These are phyloP conservation scores for Leptopilina clavipes DNA, from an alignment of 1,140 invertebrate species.

Conservation along the genomic window DNA sequence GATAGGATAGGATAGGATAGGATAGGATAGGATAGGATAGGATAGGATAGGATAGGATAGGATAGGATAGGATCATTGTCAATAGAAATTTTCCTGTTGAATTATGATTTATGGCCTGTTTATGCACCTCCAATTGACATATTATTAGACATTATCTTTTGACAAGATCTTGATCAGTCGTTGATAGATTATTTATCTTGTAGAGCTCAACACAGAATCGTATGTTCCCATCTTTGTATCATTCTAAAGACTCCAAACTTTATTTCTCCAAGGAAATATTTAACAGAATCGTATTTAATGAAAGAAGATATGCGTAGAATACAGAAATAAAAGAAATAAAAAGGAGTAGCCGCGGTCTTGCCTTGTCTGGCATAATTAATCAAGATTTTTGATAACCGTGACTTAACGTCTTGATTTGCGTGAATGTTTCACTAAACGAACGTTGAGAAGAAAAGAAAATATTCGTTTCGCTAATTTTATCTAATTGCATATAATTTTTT, in stretches of 20 bases:
- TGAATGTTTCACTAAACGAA: constrained; percentile 27
- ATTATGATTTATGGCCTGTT: constrained; percentile 22
- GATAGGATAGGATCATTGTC: neutral
- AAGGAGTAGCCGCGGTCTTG: constrained; percentile 39
- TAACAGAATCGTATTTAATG: too few relatives aligned
- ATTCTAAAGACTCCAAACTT: too few relatives aligned
- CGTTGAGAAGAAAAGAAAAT: constrained; percentile 2
- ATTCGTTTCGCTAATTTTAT: neutral
- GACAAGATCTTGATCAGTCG: constrained; percentile 1
- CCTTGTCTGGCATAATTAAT: constrained; percentile 50
- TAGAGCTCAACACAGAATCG: neutral
- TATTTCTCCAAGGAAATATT: too few relatives aligned
- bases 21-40: too few relatives aligned
- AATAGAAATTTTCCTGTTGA: neutral
- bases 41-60: too few relatives aligned
- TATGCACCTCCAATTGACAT: neutral
- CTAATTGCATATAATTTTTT: neutral
- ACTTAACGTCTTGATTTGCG: constrained; percentile 53
- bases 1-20: too few relatives aligned
- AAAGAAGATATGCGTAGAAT: too few relatives aligned
- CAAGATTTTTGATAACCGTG: constrained; percentile 55
- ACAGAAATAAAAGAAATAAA: constrained; percentile 36
- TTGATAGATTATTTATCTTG: neutral
- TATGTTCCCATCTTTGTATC: neutral
- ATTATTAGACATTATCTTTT: constrained; percentile 18